Percentiles rank a stretch among this genome's conserved stretches.
phyloP scores from a whole-genome alignment of 2,113 vertebrate species.

The Eulacestoma nigropectus region DNA sequence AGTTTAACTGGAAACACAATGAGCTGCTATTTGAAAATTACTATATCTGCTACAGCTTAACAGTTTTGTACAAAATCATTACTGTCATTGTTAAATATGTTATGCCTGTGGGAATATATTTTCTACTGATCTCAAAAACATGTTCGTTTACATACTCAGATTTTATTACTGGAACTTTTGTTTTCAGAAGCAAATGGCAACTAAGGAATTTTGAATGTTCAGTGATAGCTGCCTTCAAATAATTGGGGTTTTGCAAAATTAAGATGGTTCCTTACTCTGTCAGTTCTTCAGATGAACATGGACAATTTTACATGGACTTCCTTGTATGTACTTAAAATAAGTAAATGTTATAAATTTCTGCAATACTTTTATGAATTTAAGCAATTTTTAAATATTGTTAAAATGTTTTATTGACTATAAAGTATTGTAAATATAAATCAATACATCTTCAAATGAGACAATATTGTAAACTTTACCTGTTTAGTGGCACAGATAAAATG shows the following conservation, averaged over 20 bases:
- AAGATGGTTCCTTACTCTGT: constrained; percentile 59
- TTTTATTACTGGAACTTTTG: constrained; percentile 80
- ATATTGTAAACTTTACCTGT: constrained; percentile 67
- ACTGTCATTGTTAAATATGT: constrained; percentile 64
- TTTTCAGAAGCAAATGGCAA: constrained; percentile 72
- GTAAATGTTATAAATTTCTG: constrained; percentile 69
- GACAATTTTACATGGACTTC: constrained; percentile 63
- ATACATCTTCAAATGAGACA: constrained; percentile 67
- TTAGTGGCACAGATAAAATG: constrained; percentile 66
- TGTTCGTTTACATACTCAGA: constrained; percentile 74
- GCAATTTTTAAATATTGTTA: constrained; percentile 76
- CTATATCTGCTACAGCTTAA: constrained; percentile 46
- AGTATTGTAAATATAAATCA: constrained; percentile 74
- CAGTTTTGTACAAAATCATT: constrained; percentile 62
- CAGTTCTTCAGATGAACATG: constrained; percentile 50
- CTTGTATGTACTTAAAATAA: constrained; percentile 66
- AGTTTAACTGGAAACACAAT: constrained; percentile 79
- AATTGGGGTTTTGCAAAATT: constrained; percentile 64
- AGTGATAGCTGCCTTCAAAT: constrained; percentile 72
- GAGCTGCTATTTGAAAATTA: constrained; percentile 80
- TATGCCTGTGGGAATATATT: constrained; percentile 80
- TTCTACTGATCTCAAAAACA: constrained; percentile 77
- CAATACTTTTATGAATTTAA: constrained; percentile 77
- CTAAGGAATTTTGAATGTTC: constrained; percentile 75
- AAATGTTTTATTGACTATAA: constrained; percentile 68